These are phyloP conservation scores for Folsomia candida DNA, from an alignment of 2,888 invertebrate genomes.

Conservation along the genomic window DNA sequence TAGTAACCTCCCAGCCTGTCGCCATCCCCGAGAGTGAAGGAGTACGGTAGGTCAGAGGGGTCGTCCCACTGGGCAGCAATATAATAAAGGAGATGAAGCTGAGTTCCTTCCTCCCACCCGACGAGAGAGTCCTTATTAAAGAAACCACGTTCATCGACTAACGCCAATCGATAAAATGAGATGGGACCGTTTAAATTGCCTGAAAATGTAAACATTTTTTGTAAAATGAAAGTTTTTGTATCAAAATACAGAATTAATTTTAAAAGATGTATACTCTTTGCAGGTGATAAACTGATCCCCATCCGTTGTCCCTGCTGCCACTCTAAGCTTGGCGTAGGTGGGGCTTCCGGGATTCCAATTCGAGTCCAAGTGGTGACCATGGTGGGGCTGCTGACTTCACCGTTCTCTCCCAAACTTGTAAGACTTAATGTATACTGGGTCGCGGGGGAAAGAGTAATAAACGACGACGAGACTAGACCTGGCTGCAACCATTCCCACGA, in stretches of 20 bases:
- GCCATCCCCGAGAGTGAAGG: constrained; percentile 75
- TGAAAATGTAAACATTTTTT: constrained; percentile 53
- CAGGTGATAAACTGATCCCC: constrained; percentile 65
- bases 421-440: constrained; percentile 73
- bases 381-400: constrained; percentile 59
- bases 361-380: constrained; percentile 65
- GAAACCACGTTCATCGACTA: constrained; percentile 63
- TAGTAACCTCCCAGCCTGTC: constrained; percentile 69
- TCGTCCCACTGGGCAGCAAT: constrained; percentile 76
- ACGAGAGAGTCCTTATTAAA: constrained; percentile 64
- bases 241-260: background rate
- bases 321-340: constrained; percentile 66
- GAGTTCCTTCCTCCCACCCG: constrained; percentile 66
- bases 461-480: too few relatives aligned
- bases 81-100: constrained; percentile 72
- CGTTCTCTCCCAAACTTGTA: constrained; percentile 61
- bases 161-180: constrained; percentile 69
- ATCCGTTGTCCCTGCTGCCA: constrained; percentile 64
- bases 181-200: constrained; percentile 76
- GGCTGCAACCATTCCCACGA: constrained; percentile 66
- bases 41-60: constrained; percentile 52
- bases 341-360: constrained; percentile 68
- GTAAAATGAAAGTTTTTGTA: background rate
- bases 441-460: constrained; percentile 70
- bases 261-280: background rate